Percentiles rank a stretch among this genome's conserved stretches.
Evolutionary conservation across 2,797 vertebrate genomes (phyloP).

Genomic region (Danio tinwini): DNA sequence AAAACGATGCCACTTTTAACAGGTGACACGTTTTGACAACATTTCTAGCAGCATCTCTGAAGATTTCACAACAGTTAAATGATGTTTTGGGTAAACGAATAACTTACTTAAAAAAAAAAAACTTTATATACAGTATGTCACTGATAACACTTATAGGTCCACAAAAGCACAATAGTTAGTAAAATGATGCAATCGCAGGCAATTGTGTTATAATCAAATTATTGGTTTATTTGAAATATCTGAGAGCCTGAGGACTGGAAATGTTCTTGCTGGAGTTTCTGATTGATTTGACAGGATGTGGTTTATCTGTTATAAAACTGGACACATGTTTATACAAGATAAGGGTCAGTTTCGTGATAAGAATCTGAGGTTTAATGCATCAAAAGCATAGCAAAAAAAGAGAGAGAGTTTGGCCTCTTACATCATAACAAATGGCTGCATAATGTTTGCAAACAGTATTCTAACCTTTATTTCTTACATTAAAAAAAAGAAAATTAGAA

Average conservation of each 20-base stretch:
- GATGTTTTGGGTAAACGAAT: neutral
- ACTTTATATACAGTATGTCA: no score
- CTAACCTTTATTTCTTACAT: no score
- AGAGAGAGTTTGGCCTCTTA: neutral
- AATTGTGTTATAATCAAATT: neutral
- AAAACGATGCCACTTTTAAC: conserved; percentile 57
- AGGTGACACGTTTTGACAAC: conserved; percentile 58
- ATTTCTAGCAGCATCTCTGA: neutral
- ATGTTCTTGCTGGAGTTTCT: conserved; percentile 9
- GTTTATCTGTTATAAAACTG: conserved; percentile 10
- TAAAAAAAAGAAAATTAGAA: no score
- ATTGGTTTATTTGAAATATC: neutral
- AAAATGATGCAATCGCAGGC: neutral
- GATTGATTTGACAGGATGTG: conserved; percentile 14
- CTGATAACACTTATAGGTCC: neutral
- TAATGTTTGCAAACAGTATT: neutral
- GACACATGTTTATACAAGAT: conserved; percentile 35
- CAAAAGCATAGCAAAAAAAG: neutral
- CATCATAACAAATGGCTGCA: neutral
- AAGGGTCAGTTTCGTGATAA: conserved; percentile 35
- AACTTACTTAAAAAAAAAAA: neutral
- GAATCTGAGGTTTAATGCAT: conserved; percentile 27
- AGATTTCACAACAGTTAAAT: neutral
- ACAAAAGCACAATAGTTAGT: neutral
- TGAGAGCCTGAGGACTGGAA: neutral